Evolutionary conservation across 2,797 vertebrate genomes (phyloP).

Genomic region (Buceros bicornis): DNA sequence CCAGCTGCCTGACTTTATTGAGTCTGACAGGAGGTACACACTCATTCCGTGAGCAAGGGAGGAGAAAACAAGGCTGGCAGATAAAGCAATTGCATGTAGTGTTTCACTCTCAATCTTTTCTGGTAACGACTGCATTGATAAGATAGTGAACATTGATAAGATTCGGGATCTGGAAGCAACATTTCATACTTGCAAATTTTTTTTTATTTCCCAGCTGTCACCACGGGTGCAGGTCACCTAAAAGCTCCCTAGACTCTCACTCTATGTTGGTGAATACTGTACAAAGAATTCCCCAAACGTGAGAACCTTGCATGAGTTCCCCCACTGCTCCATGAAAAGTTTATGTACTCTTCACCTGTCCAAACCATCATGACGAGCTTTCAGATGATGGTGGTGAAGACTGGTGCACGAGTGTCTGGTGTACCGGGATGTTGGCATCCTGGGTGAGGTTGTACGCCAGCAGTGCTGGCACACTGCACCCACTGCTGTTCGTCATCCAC

Average conservation of each 20-base stretch:
- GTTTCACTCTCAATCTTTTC: not conserved
- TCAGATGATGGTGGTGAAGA: not conserved
- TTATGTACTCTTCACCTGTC: not conserved
- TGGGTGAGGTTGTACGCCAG: not conserved
- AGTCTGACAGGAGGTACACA: slow-evolving; percentile 2
- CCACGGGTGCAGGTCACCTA: not conserved
- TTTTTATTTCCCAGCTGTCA: not conserved
- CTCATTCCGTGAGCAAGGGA: not conserved
- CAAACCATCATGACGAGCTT: not conserved
- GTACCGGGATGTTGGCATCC: rapidly evolving
- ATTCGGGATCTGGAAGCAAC: not conserved
- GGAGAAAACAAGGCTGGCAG: not conserved
- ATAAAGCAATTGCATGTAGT: not conserved
- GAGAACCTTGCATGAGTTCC: not conserved
- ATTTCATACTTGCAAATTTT: not conserved
- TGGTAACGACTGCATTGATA: not conserved
- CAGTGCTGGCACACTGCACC: not conserved
- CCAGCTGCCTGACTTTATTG: slow-evolving; percentile 34
- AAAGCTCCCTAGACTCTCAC: not conserved
- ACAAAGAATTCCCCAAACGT: not conserved
- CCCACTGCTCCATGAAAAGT: not conserved
- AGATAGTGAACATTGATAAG: not conserved
- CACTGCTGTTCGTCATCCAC: not conserved
- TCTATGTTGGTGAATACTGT: not conserved
- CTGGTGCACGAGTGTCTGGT: not conserved